Conservation (phyloP, 2,888 invertebrate genomes). For the Psylliodes chrysocephalus region DNA sequence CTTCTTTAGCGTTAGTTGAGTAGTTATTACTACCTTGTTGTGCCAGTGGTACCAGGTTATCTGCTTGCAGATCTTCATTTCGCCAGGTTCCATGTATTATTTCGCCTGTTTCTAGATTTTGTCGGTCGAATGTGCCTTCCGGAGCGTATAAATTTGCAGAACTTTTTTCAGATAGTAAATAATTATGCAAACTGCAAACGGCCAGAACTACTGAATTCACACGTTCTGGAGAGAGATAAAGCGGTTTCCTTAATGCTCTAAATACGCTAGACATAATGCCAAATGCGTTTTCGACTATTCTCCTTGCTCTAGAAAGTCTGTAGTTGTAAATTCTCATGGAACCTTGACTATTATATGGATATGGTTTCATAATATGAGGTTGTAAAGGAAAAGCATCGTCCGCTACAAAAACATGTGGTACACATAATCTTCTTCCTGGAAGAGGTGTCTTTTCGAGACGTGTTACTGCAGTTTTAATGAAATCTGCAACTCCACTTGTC, state of each 20-base stretch:
- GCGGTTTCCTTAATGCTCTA: slow-evolving; percentile 41
- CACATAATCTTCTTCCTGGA: slow-evolving; percentile 14
- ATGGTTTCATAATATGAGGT: slow-evolving; percentile 43
- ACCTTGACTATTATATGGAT: slow-evolving; percentile 29
- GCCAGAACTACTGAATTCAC: slow-evolving; percentile 27
- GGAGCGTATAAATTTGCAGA: slow-evolving; percentile 37
- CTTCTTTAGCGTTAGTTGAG: too few species aligned
- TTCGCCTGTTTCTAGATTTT: slow-evolving; percentile 1
- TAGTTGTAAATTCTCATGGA: slow-evolving; percentile 43
- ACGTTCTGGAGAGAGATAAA: slow-evolving; percentile 12
- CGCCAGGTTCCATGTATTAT: too few species aligned
- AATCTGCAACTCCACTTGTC: slow-evolving; percentile 16
- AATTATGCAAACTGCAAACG: slow-evolving; percentile 37
- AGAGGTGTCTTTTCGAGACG: not conserved
- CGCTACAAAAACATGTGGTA: slow-evolving; percentile 41
- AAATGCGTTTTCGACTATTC: slow-evolving; percentile 47
- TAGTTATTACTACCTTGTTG: too few species aligned
- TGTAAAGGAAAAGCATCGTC: slow-evolving; percentile 48
- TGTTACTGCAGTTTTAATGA: too few species aligned
- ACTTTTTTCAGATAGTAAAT: slow-evolving; percentile 37
- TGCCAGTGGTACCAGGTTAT: too few species aligned
- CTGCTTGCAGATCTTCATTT: too few species aligned
- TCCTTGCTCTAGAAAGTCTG: slow-evolving; percentile 42
- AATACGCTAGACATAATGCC: slow-evolving; percentile 44
- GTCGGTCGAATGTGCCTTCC: slow-evolving; percentile 38